phyloP scores from a whole-genome alignment of 2,888 invertebrate genomes.

The Sylvicola cinctus region DNA sequence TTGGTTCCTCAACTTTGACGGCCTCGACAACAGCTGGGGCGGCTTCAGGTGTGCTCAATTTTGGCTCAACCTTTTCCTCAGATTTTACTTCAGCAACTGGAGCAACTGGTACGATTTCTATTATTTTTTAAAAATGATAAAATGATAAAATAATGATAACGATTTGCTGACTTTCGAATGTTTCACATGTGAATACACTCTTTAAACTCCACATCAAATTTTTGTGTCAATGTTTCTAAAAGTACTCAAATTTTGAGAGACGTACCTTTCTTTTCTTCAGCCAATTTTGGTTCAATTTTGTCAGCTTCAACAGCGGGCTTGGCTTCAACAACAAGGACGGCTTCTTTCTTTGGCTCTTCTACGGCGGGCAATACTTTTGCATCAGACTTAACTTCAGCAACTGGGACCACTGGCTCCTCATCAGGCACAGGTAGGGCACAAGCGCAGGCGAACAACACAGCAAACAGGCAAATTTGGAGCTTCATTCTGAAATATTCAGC shows the following conservation, averaged over 20 bases:
- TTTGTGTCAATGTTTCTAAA: no score
- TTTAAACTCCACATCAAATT: no score
- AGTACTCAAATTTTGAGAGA: no score
- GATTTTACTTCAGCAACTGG: slow-evolving; percentile 8
- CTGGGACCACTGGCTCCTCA: background rate
- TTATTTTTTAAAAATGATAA: no score
- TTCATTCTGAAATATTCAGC: slow-evolving; percentile 1
- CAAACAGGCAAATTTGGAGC: background rate
- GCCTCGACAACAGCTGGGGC: slow-evolving; percentile 8
- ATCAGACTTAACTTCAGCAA: background rate
- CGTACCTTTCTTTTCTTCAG: no score
- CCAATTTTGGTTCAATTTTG: slow-evolving; percentile 6
- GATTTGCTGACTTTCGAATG: no score
- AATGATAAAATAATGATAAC: no score
- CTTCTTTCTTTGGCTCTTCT: slow-evolving; percentile 10
- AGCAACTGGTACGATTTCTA: no score
- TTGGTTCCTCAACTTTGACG: slow-evolving; percentile 7
- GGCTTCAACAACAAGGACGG: slow-evolving; percentile 10
- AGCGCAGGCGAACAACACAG: background rate
- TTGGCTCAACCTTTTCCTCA: slow-evolving; percentile 11
- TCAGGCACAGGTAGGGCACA: background rate
- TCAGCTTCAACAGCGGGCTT: slow-evolving; percentile 7
- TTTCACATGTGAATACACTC: no score
- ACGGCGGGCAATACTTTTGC: no score
- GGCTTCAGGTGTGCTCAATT: slow-evolving; percentile 11